phyloP scores from a whole-genome alignment of 2,888 invertebrate genomes.

The Reticulitermes lucifugus region DNA sequence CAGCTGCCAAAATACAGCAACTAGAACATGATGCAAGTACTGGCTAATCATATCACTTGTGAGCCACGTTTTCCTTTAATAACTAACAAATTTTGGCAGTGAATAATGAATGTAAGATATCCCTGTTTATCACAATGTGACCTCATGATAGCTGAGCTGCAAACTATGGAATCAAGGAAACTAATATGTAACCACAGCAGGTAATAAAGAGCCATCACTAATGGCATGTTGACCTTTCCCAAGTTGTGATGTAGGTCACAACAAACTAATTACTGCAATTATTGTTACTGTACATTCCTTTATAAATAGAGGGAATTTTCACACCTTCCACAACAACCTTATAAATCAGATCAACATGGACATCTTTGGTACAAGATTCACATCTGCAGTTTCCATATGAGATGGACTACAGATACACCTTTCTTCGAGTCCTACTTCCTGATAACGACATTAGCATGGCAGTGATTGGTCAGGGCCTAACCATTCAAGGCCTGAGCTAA shows the following conservation, averaged over 20 bases:
- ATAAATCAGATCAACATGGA: constrained; percentile 32
- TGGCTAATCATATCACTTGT: no score
- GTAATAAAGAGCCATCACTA: not conserved
- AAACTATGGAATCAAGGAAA: constrained; percentile 7
- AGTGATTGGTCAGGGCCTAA: constrained; percentile 45
- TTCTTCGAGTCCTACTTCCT: not conserved
- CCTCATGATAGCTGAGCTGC: not conserved
- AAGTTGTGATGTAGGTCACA: not conserved
- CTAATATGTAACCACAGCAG: not conserved
- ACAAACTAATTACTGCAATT: constrained; percentile 2
- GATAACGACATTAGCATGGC: constrained; percentile 40
- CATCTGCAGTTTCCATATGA: not conserved
- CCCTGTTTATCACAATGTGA: constrained; percentile 25
- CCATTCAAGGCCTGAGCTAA: constrained; percentile 41
- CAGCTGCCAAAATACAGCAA: no score
- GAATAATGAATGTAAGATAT: not conserved
- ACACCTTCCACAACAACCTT: constrained; percentile 7
- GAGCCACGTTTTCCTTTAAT: no score
- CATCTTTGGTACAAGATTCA: constrained; percentile 30
- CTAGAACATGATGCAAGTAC: no score
- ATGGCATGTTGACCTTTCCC: not conserved
- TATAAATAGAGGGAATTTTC: constrained; percentile 15
- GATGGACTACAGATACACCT: constrained; percentile 1
- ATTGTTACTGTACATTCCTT: constrained; percentile 5
- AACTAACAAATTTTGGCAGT: not conserved